Base-by-base conservation (phyloP, 2,797 vertebrate genomes). In the Acanthis flammea region DNA sequence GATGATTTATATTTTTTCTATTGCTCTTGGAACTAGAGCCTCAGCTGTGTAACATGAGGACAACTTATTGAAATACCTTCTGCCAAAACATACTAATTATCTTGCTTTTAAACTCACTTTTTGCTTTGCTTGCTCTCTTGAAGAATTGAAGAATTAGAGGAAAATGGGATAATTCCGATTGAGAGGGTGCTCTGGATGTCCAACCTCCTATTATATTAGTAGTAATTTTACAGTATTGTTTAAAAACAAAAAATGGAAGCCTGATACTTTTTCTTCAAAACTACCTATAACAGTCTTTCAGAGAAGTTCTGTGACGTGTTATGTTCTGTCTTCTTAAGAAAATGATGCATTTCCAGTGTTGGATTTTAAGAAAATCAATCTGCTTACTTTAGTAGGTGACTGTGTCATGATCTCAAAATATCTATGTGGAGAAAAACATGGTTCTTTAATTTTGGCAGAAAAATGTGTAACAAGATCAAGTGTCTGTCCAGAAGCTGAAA, bases 341-440 rank as follows among this genome's bases (percentile, higher is more conserved):
- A 65, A 23, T 2, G 2, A 12, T 79, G 6, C 9, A 86, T 24
- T 86, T 75, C 24, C 14, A 67, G 8, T 61, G 14, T 33, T 45
- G 35, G 33, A 71, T 84, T 81, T 86, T 66, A 82, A 60, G 83
- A 88, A 88, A 90, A 88, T 88, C 27, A n/a, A 30, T 90, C 66
- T 90, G 9, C 25, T 53, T 45, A 25, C 21, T 19, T 93, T 77
- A 65, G 67, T 19, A 60, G 28, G 18, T 90, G 44, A 86, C 19
- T 31, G 11, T 30, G 14, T 67, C 42, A 18, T 50, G 48, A 78
- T 85, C 67, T 82, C 55, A 84, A 95, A 86, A 68, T 45, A 85
- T 21, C 24, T 67, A 19, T 0, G 0, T 42, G 7, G n/a, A 63
- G 4, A 84, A 86, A 73, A 66, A 2, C 6, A 16, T 2, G 2